Evolutionary conservation across 2,888 invertebrate species (phyloP), one percentile per base, ranked within the genome.

Genomic region (Apotomis turbidana): DNA sequence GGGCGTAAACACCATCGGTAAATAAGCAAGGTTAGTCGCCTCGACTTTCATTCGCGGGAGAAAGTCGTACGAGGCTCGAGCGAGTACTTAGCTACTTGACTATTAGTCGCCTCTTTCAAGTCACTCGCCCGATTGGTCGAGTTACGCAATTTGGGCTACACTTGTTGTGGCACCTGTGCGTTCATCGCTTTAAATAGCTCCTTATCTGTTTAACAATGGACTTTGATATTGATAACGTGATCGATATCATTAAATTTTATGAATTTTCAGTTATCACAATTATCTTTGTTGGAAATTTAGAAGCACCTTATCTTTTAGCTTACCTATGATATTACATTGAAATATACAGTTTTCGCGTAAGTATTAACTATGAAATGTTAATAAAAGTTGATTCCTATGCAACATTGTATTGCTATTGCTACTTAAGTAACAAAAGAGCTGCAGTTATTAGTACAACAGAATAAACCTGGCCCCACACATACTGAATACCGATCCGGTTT

Each of bases 21-120:
- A 68, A 67, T 67, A 67, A 67, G 67, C 52, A 51, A 59, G 72
- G 63, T 63, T 68, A 68, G 58, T 55, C 49, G 67, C 71, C 61
- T 79, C 81, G 87, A 90, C 91, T 93, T 93, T 91, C n/a, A n/a
- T n/a, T n/a, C 92, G 87, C 90, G 88, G 87, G 91, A 87, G 92
- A 93, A 92, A 92, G 90, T 90, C 82, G 85, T 81, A 79, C 80
- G 75, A 75, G 75, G 76, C 77, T 78, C 77, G 74, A 77, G 78
- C 77, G 75, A 74, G 71, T 72, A 68, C 58, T 51, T 59, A 27
- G 36, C 71, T 61, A 73, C 76, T 71, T 73, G 41, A 66, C 76
- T 77, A 80, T 80, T 79, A 81, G 78, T 74, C 71, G 68, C 75
- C 74, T 77, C 75, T 73, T 75, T 67, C 74, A 70, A 69, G 63